Conservation (phyloP, 2,797 vertebrate species). For the Platyrinchus mystaceus region DNA sequence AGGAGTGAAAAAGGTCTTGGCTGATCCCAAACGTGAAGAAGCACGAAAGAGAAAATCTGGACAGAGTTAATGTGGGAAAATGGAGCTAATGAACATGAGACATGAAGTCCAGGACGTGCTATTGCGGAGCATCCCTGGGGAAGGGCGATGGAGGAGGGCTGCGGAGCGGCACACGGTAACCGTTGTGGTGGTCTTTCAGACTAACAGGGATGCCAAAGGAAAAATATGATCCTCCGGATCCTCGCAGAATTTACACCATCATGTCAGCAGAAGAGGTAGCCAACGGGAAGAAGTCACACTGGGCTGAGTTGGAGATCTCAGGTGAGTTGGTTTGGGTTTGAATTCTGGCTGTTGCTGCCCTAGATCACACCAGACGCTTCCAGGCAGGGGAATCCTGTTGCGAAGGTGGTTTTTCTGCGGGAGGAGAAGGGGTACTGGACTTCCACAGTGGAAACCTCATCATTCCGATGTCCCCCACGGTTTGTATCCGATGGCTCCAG, state of each 20-base stretch:
- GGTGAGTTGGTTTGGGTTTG: conserved; percentile 75
- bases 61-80: background rate
- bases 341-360: background rate
- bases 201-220: conserved; percentile 99
- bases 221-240: conserved; percentile 99
- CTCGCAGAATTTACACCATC: conserved; percentile 98
- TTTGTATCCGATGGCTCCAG: background rate
- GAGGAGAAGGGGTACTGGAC: background rate
- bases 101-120: accelerated
- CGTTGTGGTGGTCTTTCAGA: conserved; percentile 74
- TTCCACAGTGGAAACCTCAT: background rate
- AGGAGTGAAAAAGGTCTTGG: background rate
- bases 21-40: background rate
- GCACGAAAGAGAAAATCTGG: background rate
- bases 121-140: background rate
- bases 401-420: background rate
- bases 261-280: conserved; percentile 97
- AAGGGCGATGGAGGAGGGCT: background rate
- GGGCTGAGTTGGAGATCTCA: conserved; percentile 94
- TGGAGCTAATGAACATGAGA: background rate
- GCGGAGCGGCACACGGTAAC: background rate
- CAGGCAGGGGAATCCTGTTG: background rate
- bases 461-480: background rate
- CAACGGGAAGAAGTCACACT: conserved; percentile 95
- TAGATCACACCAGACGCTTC: accelerated